Conservation (phyloP, 2,797 vertebrate genomes). For the Jordanella pulchra region DNA sequence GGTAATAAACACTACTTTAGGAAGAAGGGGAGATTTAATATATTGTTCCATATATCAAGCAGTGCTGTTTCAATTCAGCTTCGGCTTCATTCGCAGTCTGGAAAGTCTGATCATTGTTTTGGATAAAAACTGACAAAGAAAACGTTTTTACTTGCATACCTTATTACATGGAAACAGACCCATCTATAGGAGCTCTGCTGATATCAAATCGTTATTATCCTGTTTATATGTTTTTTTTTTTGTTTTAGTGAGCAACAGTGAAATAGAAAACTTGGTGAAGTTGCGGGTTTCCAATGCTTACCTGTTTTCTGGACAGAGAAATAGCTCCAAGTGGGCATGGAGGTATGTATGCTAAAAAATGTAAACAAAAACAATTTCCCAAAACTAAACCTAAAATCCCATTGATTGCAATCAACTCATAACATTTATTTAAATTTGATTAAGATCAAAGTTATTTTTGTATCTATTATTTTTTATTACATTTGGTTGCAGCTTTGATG, state of each 20-base stretch:
- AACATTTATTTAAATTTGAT: too few relatives aligned
- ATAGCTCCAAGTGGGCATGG: constrained; percentile 73
- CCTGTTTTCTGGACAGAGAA: constrained; percentile 77
- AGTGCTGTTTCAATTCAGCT: not conserved
- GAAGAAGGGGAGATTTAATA: not conserved
- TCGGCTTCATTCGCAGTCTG: not conserved
- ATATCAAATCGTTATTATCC: not conserved
- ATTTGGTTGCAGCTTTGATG: not conserved
- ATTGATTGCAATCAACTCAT: not conserved
- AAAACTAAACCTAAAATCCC: not conserved
- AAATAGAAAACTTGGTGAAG: constrained; percentile 73
- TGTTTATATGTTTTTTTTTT: not conserved
- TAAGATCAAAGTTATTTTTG: too few relatives aligned
- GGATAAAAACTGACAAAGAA: not conserved
- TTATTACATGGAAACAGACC: too few relatives aligned
- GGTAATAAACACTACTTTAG: not conserved
- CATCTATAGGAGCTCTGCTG: not conserved
- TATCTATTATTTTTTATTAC: too few relatives aligned
- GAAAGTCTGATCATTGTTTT: not conserved
- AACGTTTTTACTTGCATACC: not conserved
- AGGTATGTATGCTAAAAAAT: constrained; percentile 56
- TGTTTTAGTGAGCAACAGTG: constrained; percentile 65
- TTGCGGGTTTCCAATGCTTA: constrained; percentile 71
- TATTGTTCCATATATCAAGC: too few relatives aligned
- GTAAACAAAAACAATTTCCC: not conserved